Percentiles rank a stretch among this genome's conserved stretches.
Evolutionary conservation across 2,888 invertebrate species (phyloP).

Genomic region (Hyppa rectilinea): DNA sequence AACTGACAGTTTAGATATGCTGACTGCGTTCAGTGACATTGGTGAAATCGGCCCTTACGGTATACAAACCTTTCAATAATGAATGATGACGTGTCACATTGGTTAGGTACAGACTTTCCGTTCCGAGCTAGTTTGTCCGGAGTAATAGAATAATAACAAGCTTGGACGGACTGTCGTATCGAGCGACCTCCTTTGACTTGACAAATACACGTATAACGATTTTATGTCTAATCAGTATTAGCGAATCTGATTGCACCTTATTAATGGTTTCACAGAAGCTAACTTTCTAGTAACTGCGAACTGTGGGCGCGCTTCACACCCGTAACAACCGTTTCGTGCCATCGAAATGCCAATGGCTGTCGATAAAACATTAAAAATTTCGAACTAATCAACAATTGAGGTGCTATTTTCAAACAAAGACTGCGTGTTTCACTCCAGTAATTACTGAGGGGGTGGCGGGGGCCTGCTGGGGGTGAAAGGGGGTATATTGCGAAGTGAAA

Average conservation of each 20-base stretch:
- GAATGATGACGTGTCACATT: background rate
- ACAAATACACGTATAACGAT: conserved; percentile 16
- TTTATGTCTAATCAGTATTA: conserved; percentile 34
- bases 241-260: conserved; percentile 52
- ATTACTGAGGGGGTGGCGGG: conserved; percentile 63
- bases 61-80: no score
- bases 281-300: conserved; percentile 28
- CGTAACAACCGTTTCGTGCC: conserved; percentile 25
- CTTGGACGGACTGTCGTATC: background rate
- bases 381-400: conserved; percentile 72
- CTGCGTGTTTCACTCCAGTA: conserved; percentile 71
- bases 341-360: conserved; percentile 42
- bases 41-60: no score
- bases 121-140: background rate
- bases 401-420: conserved; percentile 76
- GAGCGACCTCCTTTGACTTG: background rate
- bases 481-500: conserved; percentile 84
- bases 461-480: conserved; percentile 61
- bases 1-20: no score
- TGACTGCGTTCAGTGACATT: no score
- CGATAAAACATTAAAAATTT: conserved; percentile 61
- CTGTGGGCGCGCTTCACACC: conserved; percentile 28
- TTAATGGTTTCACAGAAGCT: conserved; percentile 19
- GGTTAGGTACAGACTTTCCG: conserved; percentile 3
- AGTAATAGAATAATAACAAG: conserved; percentile 4